A percentile compares a stretch with the other conserved stretches of the same genome.
Evolutionary conservation across 2,113 vertebrate genomes (phyloP).

Genomic region (Poeciliopsis retropinna): DNA sequence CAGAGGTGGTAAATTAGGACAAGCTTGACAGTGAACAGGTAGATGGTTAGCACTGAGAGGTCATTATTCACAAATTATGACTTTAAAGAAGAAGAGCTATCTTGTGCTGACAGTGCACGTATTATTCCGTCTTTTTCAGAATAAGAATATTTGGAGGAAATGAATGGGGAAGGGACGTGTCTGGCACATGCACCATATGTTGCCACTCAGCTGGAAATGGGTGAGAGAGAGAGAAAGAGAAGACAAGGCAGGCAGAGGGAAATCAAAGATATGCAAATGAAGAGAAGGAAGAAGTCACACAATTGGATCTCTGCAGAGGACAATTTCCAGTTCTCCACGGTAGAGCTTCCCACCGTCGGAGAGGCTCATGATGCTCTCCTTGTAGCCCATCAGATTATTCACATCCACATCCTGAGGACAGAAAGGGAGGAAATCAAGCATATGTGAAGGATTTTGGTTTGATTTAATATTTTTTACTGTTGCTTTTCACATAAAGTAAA

Average conservation of each 20-base stretch:
- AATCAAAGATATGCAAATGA: conserved; percentile 33
- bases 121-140: conserved; percentile 61
- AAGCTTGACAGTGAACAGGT: background rate
- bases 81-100: conserved; percentile 22
- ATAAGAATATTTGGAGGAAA: conserved; percentile 1
- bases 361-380: conserved; percentile 94
- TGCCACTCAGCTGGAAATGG: conserved; percentile 71
- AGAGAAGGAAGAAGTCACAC: conserved; percentile 76
- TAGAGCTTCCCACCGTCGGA: conserved; percentile 94
- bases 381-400: conserved; percentile 88
- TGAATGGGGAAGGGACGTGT: conserved; percentile 28
- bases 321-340: conserved; percentile 93
- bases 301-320: conserved; percentile 91
- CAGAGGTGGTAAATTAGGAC: conserved; percentile 15
- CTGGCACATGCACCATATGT: conserved; percentile 80
- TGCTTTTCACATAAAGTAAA: background rate
- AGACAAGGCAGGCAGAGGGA: conserved; percentile 60
- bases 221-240: conserved; percentile 43
- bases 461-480: background rate
- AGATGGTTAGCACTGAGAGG: background rate
- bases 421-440: background rate
- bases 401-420: conserved; percentile 86
- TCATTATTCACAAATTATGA: background rate
- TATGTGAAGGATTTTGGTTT: background rate
- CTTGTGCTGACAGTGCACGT: conserved; percentile 68